These are phyloP conservation scores for Atta cephalotes DNA, from an alignment of 1,140 invertebrate genomes.

Conservation along the genomic window DNA sequence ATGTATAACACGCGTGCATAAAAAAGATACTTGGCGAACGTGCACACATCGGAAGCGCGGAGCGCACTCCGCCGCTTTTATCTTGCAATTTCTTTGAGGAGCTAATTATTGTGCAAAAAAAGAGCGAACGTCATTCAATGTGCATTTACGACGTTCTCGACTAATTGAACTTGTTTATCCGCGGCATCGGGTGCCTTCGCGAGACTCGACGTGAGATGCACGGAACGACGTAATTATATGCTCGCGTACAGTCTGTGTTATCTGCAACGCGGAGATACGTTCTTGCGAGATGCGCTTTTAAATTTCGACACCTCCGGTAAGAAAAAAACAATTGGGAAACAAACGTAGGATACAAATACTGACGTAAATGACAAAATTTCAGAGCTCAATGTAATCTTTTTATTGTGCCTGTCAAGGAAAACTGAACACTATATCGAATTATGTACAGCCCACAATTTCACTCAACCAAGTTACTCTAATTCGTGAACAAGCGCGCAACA, in stretches of 20 bases:
- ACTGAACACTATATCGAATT: not conserved
- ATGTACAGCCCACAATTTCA: not conserved
- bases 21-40: constrained; percentile 22
- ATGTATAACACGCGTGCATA: not conserved
- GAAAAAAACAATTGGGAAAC: constrained; percentile 9
- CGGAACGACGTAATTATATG: constrained; percentile 51
- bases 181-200: constrained; percentile 40
- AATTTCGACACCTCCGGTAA: constrained; percentile 36
- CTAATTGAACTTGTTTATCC: constrained; percentile 62
- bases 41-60: constrained; percentile 8
- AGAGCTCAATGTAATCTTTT: not conserved
- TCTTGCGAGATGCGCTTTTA: constrained; percentile 35
- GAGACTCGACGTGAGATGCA: constrained; percentile 35
- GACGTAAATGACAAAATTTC: not conserved
- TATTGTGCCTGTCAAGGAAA: no score
- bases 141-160: constrained; percentile 51
- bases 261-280: constrained; percentile 18
- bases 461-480: constrained; percentile 4
- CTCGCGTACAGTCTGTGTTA: constrained; percentile 39
- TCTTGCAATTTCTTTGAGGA: constrained; percentile 16
- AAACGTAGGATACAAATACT: not conserved
- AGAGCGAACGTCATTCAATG: constrained; percentile 57
- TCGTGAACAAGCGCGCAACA: not conserved
- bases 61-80: constrained; percentile 17
- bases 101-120: constrained; percentile 65